These are phyloP conservation scores for Muntiacus reevesi DNA, from an alignment of 2,113 vertebrate species.

Conservation along the genomic window DNA sequence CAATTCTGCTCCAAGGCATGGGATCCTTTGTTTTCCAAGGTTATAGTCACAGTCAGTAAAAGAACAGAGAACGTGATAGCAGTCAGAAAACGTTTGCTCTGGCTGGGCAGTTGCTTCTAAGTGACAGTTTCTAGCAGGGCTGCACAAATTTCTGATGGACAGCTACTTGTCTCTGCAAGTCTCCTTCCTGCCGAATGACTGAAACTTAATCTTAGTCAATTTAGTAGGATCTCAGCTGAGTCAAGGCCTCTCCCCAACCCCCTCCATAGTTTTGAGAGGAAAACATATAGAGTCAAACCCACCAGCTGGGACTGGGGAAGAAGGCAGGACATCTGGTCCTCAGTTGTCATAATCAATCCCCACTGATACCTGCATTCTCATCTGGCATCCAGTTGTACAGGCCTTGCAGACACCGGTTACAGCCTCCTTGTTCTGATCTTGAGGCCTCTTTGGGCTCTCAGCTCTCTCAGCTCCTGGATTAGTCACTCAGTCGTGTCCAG, in stretches of 20 bases:
- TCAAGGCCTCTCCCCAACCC: not conserved
- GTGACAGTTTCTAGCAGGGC: not conserved
- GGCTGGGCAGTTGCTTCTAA: not conserved
- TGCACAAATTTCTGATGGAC: not conserved
- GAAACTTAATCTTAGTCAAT: constrained; percentile 10
- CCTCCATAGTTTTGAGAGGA: not conserved
- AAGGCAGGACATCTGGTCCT: not conserved
- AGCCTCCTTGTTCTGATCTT: not conserved
- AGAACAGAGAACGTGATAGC: not conserved
- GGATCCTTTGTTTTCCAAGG: not conserved
- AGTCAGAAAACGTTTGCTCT: not conserved
- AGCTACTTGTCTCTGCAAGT: not conserved
- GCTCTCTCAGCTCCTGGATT: not conserved
- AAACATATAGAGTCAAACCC: not conserved
- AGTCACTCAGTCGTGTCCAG: not conserved
- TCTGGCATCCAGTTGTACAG: not conserved
- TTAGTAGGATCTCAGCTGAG: not conserved
- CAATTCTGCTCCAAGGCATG: not conserved
- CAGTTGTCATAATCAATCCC: not conserved
- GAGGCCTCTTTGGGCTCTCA: not conserved
- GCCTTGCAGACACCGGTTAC: not conserved
- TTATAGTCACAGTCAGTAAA: not conserved
- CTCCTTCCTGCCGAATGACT: not conserved
- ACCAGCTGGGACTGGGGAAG: not conserved
- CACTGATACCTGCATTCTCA: not conserved